Evolutionary conservation across 1,140 invertebrate genomes (phyloP).

Genomic region (Scaptodrosophila lebanonensis): DNA sequence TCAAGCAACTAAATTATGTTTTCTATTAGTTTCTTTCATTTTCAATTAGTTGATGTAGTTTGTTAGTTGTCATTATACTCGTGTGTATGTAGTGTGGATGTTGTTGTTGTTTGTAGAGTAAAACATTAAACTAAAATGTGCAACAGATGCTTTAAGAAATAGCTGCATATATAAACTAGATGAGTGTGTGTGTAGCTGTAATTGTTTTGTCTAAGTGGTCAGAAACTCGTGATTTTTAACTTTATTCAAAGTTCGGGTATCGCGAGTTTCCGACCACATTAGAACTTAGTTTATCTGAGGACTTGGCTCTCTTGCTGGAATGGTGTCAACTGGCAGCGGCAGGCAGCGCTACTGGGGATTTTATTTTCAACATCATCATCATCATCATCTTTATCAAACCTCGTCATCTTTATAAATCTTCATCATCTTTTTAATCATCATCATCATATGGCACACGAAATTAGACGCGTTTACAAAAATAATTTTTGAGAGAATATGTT

Average conservation of each 20-base stretch:
- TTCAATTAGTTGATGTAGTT: slow-evolving; percentile 31
- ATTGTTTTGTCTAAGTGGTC: too few relatives aligned
- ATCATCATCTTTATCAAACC: too few relatives aligned
- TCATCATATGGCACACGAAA: slow-evolving; percentile 61
- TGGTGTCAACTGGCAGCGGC: slow-evolving; percentile 12
- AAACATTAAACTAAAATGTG: slow-evolving; percentile 61
- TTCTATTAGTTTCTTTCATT: slow-evolving; percentile 37
- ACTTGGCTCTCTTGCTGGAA: too few relatives aligned
- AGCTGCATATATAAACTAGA: slow-evolving; percentile 48
- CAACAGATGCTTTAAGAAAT: slow-evolving; percentile 47
- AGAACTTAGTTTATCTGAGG: too few relatives aligned
- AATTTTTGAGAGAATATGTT: slow-evolving; percentile 45
- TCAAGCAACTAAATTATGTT: slow-evolving; percentile 53
- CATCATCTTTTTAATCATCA: too few relatives aligned
- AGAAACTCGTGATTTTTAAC: too few relatives aligned
- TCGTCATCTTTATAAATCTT: too few relatives aligned
- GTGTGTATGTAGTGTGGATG: slow-evolving; percentile 38
- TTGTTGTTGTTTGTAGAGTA: slow-evolving; percentile 25
- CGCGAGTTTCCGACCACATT: too few relatives aligned
- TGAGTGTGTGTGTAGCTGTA: slow-evolving; percentile 23
- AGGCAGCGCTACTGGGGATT: background rate
- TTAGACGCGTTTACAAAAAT: slow-evolving; percentile 69
- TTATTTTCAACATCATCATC: too few relatives aligned
- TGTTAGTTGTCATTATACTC: slow-evolving; percentile 6
- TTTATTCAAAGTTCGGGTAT: too few relatives aligned